Percentiles rank a stretch among this genome's conserved stretches.
These are phyloP conservation scores for Nephrocerus scutellatus DNA, from an alignment of 2,888 invertebrate species.

Conservation along the genomic window DNA sequence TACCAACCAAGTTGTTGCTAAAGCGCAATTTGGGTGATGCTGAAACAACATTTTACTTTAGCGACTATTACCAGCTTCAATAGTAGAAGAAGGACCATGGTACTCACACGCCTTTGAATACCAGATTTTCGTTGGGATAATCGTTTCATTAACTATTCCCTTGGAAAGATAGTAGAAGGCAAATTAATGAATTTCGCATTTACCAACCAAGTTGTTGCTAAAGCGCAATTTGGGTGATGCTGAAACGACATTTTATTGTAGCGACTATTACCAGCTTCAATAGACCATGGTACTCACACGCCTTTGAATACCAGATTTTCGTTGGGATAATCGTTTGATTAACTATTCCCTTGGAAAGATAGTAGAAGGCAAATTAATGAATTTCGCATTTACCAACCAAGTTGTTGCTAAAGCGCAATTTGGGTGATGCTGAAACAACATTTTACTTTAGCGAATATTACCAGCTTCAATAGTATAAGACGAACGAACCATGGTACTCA, in stretches of 20 bases:
- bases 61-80: no score
- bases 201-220: conserved; percentile 27
- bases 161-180: conserved; percentile 50
- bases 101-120: conserved; percentile 50
- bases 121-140: conserved; percentile 48
- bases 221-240: conserved; percentile 26
- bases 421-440: conserved; percentile 20
- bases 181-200: conserved; percentile 38
- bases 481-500: no score
- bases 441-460: background rate
- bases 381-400: conserved; percentile 20
- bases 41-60: conserved; percentile 28
- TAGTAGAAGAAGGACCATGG: no score
- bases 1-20: conserved; percentile 40
- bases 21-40: conserved; percentile 39
- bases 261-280: no score
- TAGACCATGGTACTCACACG: background rate
- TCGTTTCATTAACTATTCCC: conserved; percentile 18
- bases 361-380: conserved; percentile 15
- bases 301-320: conserved; percentile 18
- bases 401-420: background rate
- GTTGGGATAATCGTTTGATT: conserved; percentile 7
- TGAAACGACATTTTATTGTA: conserved; percentile 23
- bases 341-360: conserved; percentile 15
- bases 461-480: no score